Base-by-base conservation (phyloP, 2,888 invertebrate genomes). In the Nephrotoma flavescens region DNA sequence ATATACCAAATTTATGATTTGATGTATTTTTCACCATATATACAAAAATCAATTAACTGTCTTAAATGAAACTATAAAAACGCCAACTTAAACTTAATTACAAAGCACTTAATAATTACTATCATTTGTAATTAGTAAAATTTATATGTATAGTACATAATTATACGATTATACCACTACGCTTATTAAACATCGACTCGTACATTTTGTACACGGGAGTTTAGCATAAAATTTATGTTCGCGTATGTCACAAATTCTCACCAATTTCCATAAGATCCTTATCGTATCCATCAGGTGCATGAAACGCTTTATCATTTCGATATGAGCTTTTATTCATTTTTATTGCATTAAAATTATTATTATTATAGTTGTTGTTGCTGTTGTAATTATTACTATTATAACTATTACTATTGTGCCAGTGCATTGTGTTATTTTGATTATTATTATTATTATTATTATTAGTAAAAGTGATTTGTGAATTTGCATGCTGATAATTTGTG, bases 401-500 rank as follows among this genome's bases (percentile, higher is more conserved):
- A 84, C 42, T 84, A 84, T 84, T 84, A n/a, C 42, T 42, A 44
- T 42, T 85, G 44, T 85, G 42, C 15, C 19, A 44, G 85, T 85
- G 85, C 85, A 85, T 44, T 85, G 42, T 84, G 41, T 41, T 84
- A 84, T 83, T 83, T 83, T 83, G 41, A 83, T 83, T 83, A 83
- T 84, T 84, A 84, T 47, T 71, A 83, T 84, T 84, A 84, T 47
- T 71, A 31, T 83, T 9, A 83, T 83, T 83, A 83, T 84, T 84
- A 84, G 1, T 71, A n/a, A 71, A n/a, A 71, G 31, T 31, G 31
- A 6, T 42, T 84, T 84, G 41, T 84, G 41, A 42, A 84, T 84
- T 84, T 88, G 86, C 88, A 88, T 89, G 89, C 88, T 87, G 87
- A 85, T 86, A 87, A 88, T 87, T 85, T 83, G 87, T 87, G 83